These are phyloP conservation scores for Esox lucius DNA, from an alignment of 2,797 vertebrate genomes.

Conservation along the genomic window DNA sequence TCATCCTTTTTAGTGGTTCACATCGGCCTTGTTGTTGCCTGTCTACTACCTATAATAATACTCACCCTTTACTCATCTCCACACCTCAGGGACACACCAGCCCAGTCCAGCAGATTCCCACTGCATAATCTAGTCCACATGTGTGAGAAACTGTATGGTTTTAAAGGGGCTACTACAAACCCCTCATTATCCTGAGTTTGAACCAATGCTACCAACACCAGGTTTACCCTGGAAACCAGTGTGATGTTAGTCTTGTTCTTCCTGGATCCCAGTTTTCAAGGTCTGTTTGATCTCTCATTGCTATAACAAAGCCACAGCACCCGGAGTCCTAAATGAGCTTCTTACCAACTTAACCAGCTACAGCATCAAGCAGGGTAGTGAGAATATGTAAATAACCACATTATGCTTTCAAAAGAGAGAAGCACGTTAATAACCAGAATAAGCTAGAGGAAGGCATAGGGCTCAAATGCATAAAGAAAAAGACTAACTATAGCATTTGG, in stretches of 20 bases:
- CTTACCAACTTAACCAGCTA: conserved; percentile 55
- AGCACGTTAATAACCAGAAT: conserved; percentile 68
- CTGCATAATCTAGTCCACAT: conserved; percentile 33
- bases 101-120: conserved; percentile 28
- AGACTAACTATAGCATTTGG: conserved; percentile 49
- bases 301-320: conserved; percentile 67
- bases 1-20: conserved; percentile 57
- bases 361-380: conserved; percentile 57
- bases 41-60: not conserved
- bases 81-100: conserved; percentile 9
- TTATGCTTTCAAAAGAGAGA: conserved; percentile 27
- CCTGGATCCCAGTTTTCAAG: conserved; percentile 62
- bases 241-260: conserved; percentile 37
- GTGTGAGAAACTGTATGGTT: conserved; percentile 49
- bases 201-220: conserved; percentile 49
- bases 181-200: conserved; percentile 61
- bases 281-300: conserved; percentile 71
- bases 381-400: conserved; percentile 60
- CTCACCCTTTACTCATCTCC: conserved; percentile 12
- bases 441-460: conserved; percentile 59
- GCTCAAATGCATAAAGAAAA: conserved; percentile 60
- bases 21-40: conserved; percentile 23
- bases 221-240: conserved; percentile 29
- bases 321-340: conserved; percentile 63
- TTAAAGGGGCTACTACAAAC: conserved; percentile 52